A percentile compares a stretch with the other conserved stretches of the same genome.
Conservation (phyloP, 2,797 vertebrate genomes). For the Mallotus villosus region DNA sequence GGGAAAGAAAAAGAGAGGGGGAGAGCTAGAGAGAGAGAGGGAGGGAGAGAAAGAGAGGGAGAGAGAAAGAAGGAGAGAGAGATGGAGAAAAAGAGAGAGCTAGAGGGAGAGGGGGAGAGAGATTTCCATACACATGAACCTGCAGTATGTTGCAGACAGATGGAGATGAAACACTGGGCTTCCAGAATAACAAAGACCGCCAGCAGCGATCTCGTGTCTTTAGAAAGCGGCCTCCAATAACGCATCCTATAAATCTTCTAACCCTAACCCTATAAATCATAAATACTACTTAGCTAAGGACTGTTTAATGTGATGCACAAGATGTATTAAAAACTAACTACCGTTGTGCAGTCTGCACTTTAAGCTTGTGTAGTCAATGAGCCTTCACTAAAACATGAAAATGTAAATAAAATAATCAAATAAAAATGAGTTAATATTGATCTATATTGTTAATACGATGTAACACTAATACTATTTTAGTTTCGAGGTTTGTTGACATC, state of each 20-base stretch:
- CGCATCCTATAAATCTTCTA: not conserved
- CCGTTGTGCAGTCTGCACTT: too few species aligned
- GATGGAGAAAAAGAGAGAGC: not conserved
- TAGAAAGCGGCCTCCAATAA: not conserved
- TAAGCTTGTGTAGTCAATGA: not conserved
- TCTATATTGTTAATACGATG: too few species aligned
- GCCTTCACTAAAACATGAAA: not conserved
- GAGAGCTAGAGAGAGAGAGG: too few species aligned
- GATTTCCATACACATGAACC: not conserved
- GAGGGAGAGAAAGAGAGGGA: not conserved
- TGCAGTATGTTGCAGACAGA: not conserved
- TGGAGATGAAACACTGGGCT: not conserved
- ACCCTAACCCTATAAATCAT: too few species aligned
- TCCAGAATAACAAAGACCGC: not conserved
- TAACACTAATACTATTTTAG: too few species aligned
- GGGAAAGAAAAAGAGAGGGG: too few species aligned
- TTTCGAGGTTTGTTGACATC: too few species aligned
- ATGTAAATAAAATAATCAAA: not conserved
- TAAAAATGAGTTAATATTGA: too few species aligned
- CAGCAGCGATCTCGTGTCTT: not conserved
- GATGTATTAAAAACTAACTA: not conserved
- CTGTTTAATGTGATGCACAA: not conserved
- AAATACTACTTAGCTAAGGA: not conserved
- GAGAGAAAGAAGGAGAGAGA: not conserved
- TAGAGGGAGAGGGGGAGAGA: too few species aligned